Base-by-base conservation (phyloP, 30 jellyfish, hydroid and myxozoan genomes). In the Pelagia noctiluca region DNA sequence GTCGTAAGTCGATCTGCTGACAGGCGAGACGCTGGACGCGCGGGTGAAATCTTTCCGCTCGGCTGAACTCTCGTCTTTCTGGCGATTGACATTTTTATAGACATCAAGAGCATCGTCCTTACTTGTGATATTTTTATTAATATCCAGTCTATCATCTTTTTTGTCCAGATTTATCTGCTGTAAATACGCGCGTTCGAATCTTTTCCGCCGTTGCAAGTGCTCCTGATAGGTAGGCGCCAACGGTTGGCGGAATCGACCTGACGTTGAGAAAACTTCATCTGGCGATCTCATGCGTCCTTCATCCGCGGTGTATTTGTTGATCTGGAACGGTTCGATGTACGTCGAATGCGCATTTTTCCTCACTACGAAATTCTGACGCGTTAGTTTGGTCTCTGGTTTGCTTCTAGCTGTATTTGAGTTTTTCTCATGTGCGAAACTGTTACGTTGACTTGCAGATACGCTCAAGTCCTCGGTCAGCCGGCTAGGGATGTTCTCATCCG, bases 201-300 rank as follows among this genome's bases (percentile, higher is more conserved):
- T 57, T 48, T 87, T 97, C 23, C 96, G 88, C 72, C 96, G 69
- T 50, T 87, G 97, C 54, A 93, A 50, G 38, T 93, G 96, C 57
- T 93, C 97, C 63, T 93, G 97, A 63, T 93, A 93, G 30, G 95
- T 28, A 7, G 98, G 97, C 47, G 97, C 93, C 29, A 78, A 85
- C 3, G 97, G 98, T 16, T 88, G 97, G 11, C 95, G 96, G 47
- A 90, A 90, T 30, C 88, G 76, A 36, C 88, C 96, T 26, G 89
- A 79, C 30, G 67, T 37, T 8, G 89, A 54, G 65, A 87, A 70
- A 0, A 69, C 57, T 10, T 50, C 84, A 24, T 87, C 90, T 12
- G 98, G 96, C 21, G 96, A 48, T 24, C 30, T 52, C 38, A 50
- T 63, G 21, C 86, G 85, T 10, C 28, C 38, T 2, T 75, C 90